Evolutionary conservation across 2,113 vertebrate genomes (phyloP), one percentile per base, ranked within the genome.

Genomic region (Dipodomys spectabilis): DNA sequence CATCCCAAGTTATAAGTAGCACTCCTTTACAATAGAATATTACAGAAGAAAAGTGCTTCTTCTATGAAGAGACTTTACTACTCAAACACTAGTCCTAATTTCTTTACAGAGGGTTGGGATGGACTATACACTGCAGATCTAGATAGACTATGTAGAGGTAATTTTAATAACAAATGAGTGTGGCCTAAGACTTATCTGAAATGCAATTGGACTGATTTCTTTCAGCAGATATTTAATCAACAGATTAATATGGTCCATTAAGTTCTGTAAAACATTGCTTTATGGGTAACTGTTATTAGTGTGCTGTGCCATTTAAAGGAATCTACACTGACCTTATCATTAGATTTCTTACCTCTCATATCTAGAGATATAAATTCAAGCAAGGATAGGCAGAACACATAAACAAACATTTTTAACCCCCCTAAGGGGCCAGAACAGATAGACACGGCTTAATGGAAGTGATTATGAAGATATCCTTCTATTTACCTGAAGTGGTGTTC

Each of bases 161-260:
- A 35, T 86, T 35, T 23, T 20, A 68, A 10, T 64, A 78, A 90
- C 68, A 85, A 75, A 82, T 39, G 81, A 67, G 4, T 4, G 13
- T 74, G 35, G 1, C 12, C 5, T 73, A 69, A 75, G 1, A 67
- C 35, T 35, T 30, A 68, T 30, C 53, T 35, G n/a, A 75, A 84
- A 57, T 22, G 75, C 27, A 78, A 28, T 73, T 44, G 22, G 62
- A 0, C 18, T 62, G 44, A 0, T 92, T 86, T 82, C 44, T 84
- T 75, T 83, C 57, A 68, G 73, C 16, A 30, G 65, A 49, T 25
- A 67, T 94, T 91, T 44, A n/a, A 86, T 87, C 82, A 80, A 2
- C 88, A 49, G 77, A 84, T 62, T 92, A 69, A 28, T 62, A 71
- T 4, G 30, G 18, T 18, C 69, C 68, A 18, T 28, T 45, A 13